Evolutionary conservation across 2,113 vertebrate species (phyloP), one percentile per base, ranked within the genome.

Genomic region (Leucopsar rothschildi): DNA sequence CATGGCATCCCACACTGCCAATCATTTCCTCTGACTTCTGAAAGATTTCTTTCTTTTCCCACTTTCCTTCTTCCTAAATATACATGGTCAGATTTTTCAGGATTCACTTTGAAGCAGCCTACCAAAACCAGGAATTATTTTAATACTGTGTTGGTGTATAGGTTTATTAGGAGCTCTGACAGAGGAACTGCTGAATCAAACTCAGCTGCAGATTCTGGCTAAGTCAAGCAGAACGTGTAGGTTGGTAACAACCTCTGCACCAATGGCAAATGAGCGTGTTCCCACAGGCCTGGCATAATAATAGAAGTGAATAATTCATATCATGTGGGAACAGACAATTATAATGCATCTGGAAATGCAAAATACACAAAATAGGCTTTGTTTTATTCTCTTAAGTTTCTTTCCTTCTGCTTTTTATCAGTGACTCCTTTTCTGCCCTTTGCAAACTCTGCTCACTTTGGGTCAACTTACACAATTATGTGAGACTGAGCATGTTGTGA

Each of bases 241-340:
- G 71, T n/a, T 82, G 68, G 29, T 24, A 72, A 37, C 40, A 92
- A 76, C 0, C 10, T 18, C 13, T 42, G 39, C 61, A 63, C 18
- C 49, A n/a, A 4, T 12, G 29, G 63, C 12, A 45, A 66, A 73
- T 50, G 12, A 81, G 6, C 13, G 31, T 20, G 52, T 33, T 83
- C 52, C 79, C 50, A 75, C 12, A 63, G 69, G 60, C 12, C 37
- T 81, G 45, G 72, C 33, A 75, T 40, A 50, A 90, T 37, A 86
- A 69, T 18, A 60, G 69, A 63, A 86, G 31, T 86, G 60, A 87
- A 75, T 85, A 76, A 92, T 77, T 90, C n/a, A 42, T 59, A 35
- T 33, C 45, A 33, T 33, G 64, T 42, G 39, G 60, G 44, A 94
- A 31, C 24, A 33, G 39, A 22, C 17, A 70, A 65, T 53, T 72